Percentiles rank a stretch among this genome's conserved stretches.
Conservation (phyloP, 2,797 vertebrate species). For the Holocentrus rufus region DNA sequence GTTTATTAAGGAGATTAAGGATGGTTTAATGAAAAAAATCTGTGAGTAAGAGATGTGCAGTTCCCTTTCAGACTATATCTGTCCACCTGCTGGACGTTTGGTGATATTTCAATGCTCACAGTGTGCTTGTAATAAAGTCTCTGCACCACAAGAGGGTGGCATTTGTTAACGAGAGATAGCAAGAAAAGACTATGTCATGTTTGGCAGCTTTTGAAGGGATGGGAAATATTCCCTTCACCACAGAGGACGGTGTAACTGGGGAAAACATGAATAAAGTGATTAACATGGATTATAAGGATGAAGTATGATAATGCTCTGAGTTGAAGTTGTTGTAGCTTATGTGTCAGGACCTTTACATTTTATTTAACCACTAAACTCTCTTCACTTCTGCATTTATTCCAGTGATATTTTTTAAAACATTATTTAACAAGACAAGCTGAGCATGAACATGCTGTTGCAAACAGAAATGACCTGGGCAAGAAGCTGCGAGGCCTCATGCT, state of each 20-base stretch:
- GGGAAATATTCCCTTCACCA: background rate
- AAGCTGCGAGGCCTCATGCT: constrained; percentile 5
- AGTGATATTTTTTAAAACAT: background rate
- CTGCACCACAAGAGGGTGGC: constrained; percentile 68
- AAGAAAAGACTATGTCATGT: no score
- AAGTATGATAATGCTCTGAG: background rate
- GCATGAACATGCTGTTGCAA: background rate
- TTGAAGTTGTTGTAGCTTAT: background rate
- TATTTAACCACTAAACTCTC: no score
- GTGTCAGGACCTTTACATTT: background rate
- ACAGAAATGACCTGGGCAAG: background rate
- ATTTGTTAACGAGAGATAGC: constrained; percentile 41
- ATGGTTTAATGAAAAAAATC: no score
- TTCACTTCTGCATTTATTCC: background rate
- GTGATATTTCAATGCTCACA: background rate
- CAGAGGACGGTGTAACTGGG: background rate
- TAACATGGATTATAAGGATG: background rate
- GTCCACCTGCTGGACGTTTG: no score
- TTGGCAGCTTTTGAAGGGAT: background rate
- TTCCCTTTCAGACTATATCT: no score
- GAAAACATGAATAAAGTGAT: background rate
- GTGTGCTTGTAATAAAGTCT: constrained; percentile 17
- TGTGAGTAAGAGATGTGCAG: no score
- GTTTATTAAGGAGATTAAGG: no score
- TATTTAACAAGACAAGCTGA: background rate